Base-by-base conservation (phyloP, 2,113 vertebrate genomes). In the Tichodroma muraria region DNA sequence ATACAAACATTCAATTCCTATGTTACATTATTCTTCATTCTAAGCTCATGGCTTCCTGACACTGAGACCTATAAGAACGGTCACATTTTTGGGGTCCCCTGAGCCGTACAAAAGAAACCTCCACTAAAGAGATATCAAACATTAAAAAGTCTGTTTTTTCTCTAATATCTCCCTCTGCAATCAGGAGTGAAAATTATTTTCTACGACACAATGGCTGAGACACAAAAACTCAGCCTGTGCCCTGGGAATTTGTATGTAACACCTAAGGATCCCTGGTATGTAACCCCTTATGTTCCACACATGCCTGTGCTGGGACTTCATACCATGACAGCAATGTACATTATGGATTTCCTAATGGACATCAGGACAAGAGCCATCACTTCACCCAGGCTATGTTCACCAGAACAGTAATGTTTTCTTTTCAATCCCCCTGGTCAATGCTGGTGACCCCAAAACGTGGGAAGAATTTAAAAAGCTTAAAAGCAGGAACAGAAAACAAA, bases 191-290 rank as follows among this genome's bases (percentile, higher is more conserved):
- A 90, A 44, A 16, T 65, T 35, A 31, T 71, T 88, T 56, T 71
- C 35, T 45, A 19, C 1, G 1, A 35, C 15, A n/a, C 17, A 54
- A 28, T 25, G 8, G 15, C 22, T 68, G 24, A 94, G 44, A 10
- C 19, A 60, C 21, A 18, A 42, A 38, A 54, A 61, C 24, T 53
- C 61, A 71, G 40, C 33, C 52, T 35, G 20, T 16, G n/a, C n/a
- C 28, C 13, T 0, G 1, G 47, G 59, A 71, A 16, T 30, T 66
- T 2, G 0, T 2, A 23, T 7, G 9, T 3, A 16, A 54, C 28
- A 8, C 2, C 2, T 38, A 15, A 38, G 15, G 40, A 45, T 25
- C 63, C 8, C 64, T 42, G 52, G 31, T n/a, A 66, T 15, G 31
- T 35, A 10, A 78, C 76, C 24, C 23, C 16, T 73, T n/a, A 2